Percentiles rank a stretch among this genome's conserved stretches.
Conservation (phyloP, 2,888 invertebrate species). For the Phania funesta region DNA sequence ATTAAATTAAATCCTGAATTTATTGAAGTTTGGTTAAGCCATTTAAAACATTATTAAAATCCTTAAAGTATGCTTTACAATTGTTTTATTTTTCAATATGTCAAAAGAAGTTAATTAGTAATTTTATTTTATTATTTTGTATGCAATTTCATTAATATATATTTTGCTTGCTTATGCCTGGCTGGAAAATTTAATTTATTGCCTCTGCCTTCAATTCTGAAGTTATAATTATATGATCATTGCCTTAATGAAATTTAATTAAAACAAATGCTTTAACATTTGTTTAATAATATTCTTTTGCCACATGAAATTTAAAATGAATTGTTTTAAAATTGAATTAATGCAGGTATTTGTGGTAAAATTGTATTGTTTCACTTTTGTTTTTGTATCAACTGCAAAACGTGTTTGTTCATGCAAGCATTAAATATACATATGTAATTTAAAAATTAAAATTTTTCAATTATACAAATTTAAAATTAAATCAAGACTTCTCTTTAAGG, state of each 20-base stretch:
- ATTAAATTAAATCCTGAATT: background rate
- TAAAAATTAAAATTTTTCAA: background rate
- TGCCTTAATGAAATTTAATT: too few relatives aligned
- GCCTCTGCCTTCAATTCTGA: too few relatives aligned
- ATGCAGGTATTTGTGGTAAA: conserved; percentile 36
- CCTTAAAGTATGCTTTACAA: background rate
- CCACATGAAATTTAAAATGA: background rate
- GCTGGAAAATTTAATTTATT: too few relatives aligned
- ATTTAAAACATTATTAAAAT: background rate
- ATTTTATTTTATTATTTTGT: too few relatives aligned
- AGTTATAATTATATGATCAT: too few relatives aligned
- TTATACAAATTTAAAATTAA: too few relatives aligned
- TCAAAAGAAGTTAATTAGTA: background rate
- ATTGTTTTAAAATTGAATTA: conserved; percentile 25
- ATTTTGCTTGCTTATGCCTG: too few relatives aligned
- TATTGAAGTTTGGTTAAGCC: background rate
- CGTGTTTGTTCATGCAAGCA: background rate
- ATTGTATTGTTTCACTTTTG: conserved; percentile 15
- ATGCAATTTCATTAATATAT: too few relatives aligned
- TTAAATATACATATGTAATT: background rate
- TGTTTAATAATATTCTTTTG: too few relatives aligned
- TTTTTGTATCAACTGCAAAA: background rate
- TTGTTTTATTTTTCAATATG: background rate
- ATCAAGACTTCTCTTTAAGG: too few relatives aligned
- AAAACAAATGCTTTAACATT: too few relatives aligned